Conservation (phyloP, 2,113 vertebrate species). For the Nipponia nippon region DNA sequence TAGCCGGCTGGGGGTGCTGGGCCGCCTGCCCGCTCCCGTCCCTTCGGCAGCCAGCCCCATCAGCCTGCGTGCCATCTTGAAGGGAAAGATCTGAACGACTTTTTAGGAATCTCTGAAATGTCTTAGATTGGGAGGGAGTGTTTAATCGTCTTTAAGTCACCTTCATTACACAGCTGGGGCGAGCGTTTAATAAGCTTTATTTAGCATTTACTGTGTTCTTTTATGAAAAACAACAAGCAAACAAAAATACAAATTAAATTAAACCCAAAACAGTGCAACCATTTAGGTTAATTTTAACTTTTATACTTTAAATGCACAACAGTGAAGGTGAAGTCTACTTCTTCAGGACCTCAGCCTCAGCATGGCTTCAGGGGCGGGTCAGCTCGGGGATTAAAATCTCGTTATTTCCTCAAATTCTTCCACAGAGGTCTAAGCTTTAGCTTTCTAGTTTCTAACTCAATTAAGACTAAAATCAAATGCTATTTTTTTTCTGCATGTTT, state of each 20-base stretch:
- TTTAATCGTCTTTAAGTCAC: background rate
- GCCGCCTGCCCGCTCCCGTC: fast-evolving
- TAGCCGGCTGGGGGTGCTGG: background rate
- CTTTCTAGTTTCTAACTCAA: background rate
- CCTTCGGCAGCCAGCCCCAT: background rate
- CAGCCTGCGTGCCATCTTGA: fast-evolving
- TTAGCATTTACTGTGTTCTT: background rate
- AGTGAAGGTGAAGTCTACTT: background rate
- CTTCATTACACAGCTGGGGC: background rate
- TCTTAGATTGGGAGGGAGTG: background rate
- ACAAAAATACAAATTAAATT: background rate
- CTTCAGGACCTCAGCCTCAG: background rate
- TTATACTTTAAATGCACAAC: background rate
- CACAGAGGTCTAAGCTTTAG: background rate
- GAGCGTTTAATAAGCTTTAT: background rate
- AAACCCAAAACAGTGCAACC: background rate
- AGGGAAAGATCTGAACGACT: fast-evolving
- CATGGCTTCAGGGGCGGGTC: background rate
- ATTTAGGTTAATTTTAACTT: background rate
- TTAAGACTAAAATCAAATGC: background rate
- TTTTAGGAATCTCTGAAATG: fast-evolving
- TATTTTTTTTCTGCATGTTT: background rate
- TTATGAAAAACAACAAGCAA: background rate
- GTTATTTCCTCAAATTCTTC: background rate
- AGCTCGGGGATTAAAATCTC: background rate